These are phyloP conservation scores for Myotis daubentonii DNA, from an alignment of 2,797 vertebrate genomes.

Conservation along the genomic window DNA sequence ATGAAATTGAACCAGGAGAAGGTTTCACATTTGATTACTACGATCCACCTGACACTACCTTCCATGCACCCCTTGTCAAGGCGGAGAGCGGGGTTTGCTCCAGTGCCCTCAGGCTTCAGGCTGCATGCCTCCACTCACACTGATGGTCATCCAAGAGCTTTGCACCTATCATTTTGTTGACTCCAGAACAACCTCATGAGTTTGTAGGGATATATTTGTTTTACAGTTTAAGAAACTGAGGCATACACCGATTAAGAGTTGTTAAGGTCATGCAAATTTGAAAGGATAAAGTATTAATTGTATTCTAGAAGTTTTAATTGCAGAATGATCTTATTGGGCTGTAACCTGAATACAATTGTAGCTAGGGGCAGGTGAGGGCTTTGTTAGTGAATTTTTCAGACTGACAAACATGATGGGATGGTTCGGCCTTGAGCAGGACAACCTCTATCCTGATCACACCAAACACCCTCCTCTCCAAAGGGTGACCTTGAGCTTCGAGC, in stretches of 20 bases:
- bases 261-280: background rate
- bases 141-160: too few relatives aligned
- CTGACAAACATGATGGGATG: background rate
- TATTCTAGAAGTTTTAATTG: background rate
- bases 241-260: background rate
- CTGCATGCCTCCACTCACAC: background rate
- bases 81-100: background rate
- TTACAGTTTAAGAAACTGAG: conserved; percentile 1
- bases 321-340: background rate
- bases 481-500: background rate
- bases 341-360: background rate
- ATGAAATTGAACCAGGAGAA: background rate
- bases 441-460: background rate
- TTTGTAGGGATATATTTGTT: background rate
- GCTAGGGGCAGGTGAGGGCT: background rate
- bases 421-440: background rate
- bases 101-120: background rate
- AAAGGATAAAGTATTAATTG: background rate
- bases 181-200: background rate
- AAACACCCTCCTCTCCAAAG: background rate
- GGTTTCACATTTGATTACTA: background rate
- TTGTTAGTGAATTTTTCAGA: background rate
- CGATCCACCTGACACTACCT: background rate
- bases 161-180: background rate
- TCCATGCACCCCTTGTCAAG: background rate